Conservation (phyloP, 2,113 vertebrate species). For the Xenopus laevis region DNA sequence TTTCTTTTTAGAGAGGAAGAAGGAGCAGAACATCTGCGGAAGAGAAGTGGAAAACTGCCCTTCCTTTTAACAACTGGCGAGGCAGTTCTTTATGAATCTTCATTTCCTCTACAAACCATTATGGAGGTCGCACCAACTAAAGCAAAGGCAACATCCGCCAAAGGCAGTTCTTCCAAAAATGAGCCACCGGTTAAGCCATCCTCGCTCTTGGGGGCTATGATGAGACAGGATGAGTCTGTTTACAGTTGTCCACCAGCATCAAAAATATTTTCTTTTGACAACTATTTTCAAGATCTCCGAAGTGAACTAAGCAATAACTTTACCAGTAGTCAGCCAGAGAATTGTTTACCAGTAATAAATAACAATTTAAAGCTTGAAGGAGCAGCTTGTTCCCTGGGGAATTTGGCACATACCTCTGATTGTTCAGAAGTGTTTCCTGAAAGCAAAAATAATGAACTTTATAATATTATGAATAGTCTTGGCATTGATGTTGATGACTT, state of each 20-base stretch:
- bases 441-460: constrained; percentile 68
- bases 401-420: constrained; percentile 40
- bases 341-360: constrained; percentile 52
- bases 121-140: constrained; percentile 53
- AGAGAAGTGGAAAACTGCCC: constrained; percentile 68
- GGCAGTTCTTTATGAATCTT: constrained; percentile 71
- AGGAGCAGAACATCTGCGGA: constrained; percentile 72
- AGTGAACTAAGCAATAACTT: constrained; percentile 49
- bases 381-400: constrained; percentile 51
- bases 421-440: constrained; percentile 57
- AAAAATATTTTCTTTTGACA: constrained; percentile 54
- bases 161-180: constrained; percentile 47
- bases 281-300: constrained; percentile 50
- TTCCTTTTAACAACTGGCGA: constrained; percentile 80
- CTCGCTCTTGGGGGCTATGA: constrained; percentile 66
- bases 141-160: constrained; percentile 49
- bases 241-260: constrained; percentile 68
- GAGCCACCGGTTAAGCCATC: constrained; percentile 61
- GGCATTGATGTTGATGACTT: constrained; percentile 75
- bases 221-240: constrained; percentile 74
- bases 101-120: constrained; percentile 52
- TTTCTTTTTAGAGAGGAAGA: constrained; percentile 72
- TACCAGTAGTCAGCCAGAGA: constrained; percentile 56
- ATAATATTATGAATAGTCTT: constrained; percentile 72
- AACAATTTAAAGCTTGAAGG: constrained; percentile 59